A percentile compares a stretch with the other conserved stretches of the same genome.
Conservation (phyloP, 2,888 invertebrate genomes). For the Cheilosia vulpina region DNA sequence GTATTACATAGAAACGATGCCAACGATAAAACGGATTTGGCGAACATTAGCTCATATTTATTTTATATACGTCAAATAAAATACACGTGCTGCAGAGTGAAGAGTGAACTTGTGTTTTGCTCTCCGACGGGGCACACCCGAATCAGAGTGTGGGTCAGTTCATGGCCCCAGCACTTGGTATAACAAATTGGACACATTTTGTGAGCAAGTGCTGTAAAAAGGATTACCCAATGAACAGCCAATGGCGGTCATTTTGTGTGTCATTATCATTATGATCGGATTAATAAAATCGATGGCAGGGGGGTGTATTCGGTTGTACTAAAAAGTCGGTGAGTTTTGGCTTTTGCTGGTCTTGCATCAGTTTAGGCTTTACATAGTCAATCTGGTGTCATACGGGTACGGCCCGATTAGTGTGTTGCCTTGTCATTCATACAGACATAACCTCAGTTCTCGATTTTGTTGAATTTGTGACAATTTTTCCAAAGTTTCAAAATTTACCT, state of each 20-base stretch:
- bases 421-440: too few relatives aligned
- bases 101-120: constrained; percentile 16
- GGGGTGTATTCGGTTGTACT: neutral
- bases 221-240: constrained; percentile 3
- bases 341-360: neutral
- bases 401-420: too few relatives aligned
- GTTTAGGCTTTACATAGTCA: too few relatives aligned
- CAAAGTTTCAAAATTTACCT: too few relatives aligned
- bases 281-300: neutral
- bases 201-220: neutral
- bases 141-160: constrained; percentile 21
- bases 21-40: constrained; percentile 21
- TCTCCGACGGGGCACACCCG: neutral
- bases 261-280: neutral
- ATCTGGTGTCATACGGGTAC: neutral
- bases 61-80: constrained; percentile 9
- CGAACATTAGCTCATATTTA: constrained; percentile 21
- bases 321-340: neutral
- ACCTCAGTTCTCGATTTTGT: too few relatives aligned
- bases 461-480: too few relatives aligned
- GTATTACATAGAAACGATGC: neutral
- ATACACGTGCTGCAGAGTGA: constrained; percentile 36
- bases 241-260: neutral
- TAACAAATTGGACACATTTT: constrained; percentile 18
- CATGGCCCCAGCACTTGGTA: constrained; percentile 8